phyloP scores from a whole-genome alignment of 2,797 vertebrate genomes.

The Hybognathus amarus region DNA sequence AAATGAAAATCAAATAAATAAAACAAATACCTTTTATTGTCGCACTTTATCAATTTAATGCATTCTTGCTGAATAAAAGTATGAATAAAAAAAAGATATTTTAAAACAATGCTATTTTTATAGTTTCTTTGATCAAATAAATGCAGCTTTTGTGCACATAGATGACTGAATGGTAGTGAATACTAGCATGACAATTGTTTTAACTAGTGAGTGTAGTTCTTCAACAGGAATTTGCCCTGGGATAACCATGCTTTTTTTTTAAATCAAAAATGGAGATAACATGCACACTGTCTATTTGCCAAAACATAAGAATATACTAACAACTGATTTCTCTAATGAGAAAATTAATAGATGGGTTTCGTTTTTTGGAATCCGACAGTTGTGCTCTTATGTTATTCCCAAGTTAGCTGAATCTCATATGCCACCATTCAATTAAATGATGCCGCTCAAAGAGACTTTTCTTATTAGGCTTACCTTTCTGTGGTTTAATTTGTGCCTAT shows the following conservation, averaged over 20 bases:
- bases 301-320: too few relatives aligned
- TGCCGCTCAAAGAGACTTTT: slow-evolving; percentile 4
- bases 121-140: too few relatives aligned
- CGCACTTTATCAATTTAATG: background rate
- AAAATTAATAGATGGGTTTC: background rate
- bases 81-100: background rate
- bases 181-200: background rate
- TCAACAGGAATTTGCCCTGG: background rate
- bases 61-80: background rate
- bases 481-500: background rate
- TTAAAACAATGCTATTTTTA: too few relatives aligned
- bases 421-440: background rate
- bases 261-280: background rate
- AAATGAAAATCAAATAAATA: background rate
- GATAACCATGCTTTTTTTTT: background rate
- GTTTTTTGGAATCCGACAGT: background rate
- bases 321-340: background rate
- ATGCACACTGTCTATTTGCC: background rate
- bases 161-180: background rate
- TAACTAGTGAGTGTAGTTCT: background rate
- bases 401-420: background rate
- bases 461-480: slow-evolving; percentile 29
- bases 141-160: too few relatives aligned
- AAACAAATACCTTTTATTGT: background rate
- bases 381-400: background rate